phyloP scores from a whole-genome alignment of 2,797 vertebrate species.

The Amblyraja radiata region DNA sequence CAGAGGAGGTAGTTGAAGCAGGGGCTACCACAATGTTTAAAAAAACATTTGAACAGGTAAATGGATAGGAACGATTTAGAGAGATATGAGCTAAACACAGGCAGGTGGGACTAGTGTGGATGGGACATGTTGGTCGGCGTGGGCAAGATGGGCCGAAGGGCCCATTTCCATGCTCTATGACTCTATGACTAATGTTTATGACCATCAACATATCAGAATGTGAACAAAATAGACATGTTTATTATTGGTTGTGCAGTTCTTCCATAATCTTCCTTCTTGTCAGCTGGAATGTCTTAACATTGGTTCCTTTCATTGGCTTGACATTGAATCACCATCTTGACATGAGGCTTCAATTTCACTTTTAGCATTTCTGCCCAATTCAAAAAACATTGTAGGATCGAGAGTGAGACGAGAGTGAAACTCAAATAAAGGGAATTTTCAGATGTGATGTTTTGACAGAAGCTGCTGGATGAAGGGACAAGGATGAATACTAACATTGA shows the following conservation, averaged over 20 bases:
- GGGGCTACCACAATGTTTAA: no score
- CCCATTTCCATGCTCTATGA: no score
- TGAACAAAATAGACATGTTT: not conserved
- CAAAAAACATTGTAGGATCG: not conserved
- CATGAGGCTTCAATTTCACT: not conserved
- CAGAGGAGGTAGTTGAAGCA: no score
- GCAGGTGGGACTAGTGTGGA: no score
- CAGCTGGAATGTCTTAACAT: not conserved
- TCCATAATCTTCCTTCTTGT: not conserved
- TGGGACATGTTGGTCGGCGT: no score
- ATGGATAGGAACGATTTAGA: no score
- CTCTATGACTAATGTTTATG: not conserved
- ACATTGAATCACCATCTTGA: not conserved
- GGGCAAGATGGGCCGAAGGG: no score
- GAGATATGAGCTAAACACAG: no score
- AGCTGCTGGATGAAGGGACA: not conserved
- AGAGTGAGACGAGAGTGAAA: not conserved
- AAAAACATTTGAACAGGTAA: no score
- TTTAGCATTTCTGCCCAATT: not conserved
- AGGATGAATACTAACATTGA: not conserved
- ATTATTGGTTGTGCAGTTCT: not conserved
- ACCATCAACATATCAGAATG: not conserved
- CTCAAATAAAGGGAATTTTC: not conserved
- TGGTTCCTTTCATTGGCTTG: not conserved
- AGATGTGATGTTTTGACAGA: not conserved